Conservation (phyloP, 2,888 invertebrate genomes). For the Caenorhabditis sp. region DNA sequence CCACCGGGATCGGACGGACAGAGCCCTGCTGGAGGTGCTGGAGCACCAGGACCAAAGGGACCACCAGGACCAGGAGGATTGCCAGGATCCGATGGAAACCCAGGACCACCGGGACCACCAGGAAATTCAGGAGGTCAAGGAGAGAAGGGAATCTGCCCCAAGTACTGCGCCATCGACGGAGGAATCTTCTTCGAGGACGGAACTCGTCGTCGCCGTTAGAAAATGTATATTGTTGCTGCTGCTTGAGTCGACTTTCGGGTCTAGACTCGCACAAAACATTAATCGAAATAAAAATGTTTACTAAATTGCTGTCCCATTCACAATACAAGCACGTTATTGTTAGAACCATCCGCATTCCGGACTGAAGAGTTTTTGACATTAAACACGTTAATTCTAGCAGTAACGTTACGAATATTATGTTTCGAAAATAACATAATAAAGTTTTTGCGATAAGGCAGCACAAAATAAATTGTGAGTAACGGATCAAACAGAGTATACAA, state of each 20-base stretch:
- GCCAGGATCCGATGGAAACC: conserved; percentile 53
- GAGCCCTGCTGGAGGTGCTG: conserved; percentile 44
- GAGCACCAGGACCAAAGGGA: conserved; percentile 60
- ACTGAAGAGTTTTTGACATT: too few species aligned
- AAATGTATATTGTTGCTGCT: conserved; percentile 29
- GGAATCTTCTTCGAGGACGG: conserved; percentile 74
- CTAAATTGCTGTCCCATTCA: neutral
- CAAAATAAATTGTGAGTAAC: too few species aligned
- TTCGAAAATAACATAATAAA: too few species aligned
- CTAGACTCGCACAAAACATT: conserved; percentile 26
- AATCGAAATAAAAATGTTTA: conserved; percentile 21
- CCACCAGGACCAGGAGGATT: conserved; percentile 58
- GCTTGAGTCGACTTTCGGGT: conserved; percentile 34
- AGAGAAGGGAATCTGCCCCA: conserved; percentile 70
- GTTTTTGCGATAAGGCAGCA: too few species aligned
- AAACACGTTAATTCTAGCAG: too few species aligned
- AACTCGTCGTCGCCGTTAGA: conserved; percentile 59
- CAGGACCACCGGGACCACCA: conserved; percentile 54
- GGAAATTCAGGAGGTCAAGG: conserved; percentile 63
- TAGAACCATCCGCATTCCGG: too few species aligned
- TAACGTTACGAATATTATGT: too few species aligned
- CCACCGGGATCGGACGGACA: conserved; percentile 64
- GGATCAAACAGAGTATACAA: too few species aligned
- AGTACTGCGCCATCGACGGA: conserved; percentile 69
- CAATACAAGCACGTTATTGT: too few species aligned